Base-by-base conservation (phyloP, 1,140 invertebrate genomes). In the Drosophila malerkotliana region DNA sequence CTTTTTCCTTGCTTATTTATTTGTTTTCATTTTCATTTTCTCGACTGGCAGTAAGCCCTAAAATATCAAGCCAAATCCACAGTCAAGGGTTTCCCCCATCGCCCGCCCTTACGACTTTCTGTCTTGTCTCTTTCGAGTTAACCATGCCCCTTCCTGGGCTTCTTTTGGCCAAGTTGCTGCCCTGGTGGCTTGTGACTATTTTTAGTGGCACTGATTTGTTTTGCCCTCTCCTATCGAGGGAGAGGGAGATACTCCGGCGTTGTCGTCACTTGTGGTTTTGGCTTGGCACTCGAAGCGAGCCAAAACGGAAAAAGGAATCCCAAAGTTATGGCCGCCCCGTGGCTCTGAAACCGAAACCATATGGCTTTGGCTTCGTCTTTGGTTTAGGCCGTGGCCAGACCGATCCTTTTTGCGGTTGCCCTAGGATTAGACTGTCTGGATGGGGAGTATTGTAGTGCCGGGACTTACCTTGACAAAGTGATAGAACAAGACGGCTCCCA, bases 381-480 rank as follows among this genome's bases (percentile, higher is more conserved):
- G 41, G 34, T 26, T 30, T 24, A 41, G 41, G 41, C 41, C 41
- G 6, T 44, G 24, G 28, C 18, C 44, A 21, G 44, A 24, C n/a
- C 41, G 66, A 53, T 53, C 47, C 63, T 15, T 53, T 39, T 48
- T 85, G 83, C 49, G 83, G 77, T 68, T 75, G 52, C 30, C n/a
- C 37, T 51, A 79, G 83, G 83, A 88, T 88, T 88, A 88, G 57
- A 66, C 47, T 60, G 83, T 77, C 75, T 79, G 79, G 39, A 54
- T 63, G 55, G 58, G 15, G 61, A 68, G 30, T 5, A 7, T 0
- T 8, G 8, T 15, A 57, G 59, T 57, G 81, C 26, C 28, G 26
- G 26, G 10, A 92, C 93, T 94, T 92, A 96, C 96, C 94, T 96
- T 96, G 41, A 97, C 93, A 91, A 96, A 96, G 81, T 96, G 96